Percentiles rank a stretch among this genome's conserved stretches.
phyloP scores from a whole-genome alignment of 2,888 invertebrate genomes.

The Lepidocyrtinus sp. region DNA sequence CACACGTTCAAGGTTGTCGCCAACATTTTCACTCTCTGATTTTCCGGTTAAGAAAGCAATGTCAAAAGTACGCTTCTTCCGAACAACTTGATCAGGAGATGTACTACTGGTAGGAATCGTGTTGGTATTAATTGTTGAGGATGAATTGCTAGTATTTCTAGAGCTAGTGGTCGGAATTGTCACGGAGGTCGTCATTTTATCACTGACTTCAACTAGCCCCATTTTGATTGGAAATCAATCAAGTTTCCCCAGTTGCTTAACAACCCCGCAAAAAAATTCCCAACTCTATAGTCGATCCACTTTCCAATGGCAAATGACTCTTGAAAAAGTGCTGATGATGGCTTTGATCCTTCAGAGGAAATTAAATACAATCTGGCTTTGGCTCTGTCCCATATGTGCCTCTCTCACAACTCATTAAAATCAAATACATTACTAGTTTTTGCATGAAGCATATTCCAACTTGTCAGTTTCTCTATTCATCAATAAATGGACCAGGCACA shows the following conservation, averaged over 20 bases:
- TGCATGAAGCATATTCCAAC: constrained; percentile 25
- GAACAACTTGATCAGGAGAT: constrained; percentile 43
- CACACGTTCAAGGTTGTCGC: constrained; percentile 9
- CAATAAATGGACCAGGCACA: constrained; percentile 26
- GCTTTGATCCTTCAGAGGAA: constrained; percentile 40
- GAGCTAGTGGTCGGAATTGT: constrained; percentile 44
- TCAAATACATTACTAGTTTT: constrained; percentile 49
- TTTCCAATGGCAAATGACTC: background rate
- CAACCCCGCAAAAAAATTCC: background rate
- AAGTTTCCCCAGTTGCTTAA: no score
- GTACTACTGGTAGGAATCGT: constrained; percentile 35
- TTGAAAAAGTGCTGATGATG: background rate
- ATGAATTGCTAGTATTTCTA: background rate
- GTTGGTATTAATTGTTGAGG: background rate
- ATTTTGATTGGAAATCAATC: constrained; percentile 23
- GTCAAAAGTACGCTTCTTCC: constrained; percentile 85
- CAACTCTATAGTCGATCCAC: no score
- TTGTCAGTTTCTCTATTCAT: constrained; percentile 38
- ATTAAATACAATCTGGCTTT: constrained; percentile 40
- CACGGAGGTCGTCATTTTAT: constrained; percentile 54
- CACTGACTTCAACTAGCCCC: constrained; percentile 62
- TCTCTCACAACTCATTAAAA: constrained; percentile 53
- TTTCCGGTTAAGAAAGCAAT: constrained; percentile 88
- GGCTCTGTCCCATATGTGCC: constrained; percentile 43
- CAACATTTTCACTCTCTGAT: constrained; percentile 47